These are phyloP conservation scores for Drosophila bocki DNA, from an alignment of 1,140 invertebrate species.

Conservation along the genomic window DNA sequence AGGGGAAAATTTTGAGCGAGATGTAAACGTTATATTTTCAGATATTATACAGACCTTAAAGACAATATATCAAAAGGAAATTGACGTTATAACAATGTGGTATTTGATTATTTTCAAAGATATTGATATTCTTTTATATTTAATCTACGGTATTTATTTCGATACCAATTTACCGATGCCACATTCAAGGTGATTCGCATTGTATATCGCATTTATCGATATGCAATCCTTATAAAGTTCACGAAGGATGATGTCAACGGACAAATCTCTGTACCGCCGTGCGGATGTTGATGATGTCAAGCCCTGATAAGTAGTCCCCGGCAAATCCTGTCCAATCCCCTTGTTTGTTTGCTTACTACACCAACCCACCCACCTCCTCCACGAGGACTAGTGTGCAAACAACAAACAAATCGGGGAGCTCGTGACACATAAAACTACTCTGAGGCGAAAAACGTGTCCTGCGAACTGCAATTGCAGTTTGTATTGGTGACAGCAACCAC, in stretches of 20 bases:
- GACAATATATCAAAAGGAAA: not conserved
- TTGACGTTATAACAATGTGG: not conserved
- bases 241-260: constrained; percentile 19
- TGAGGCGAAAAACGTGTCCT: constrained; percentile 29
- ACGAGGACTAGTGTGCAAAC: constrained; percentile 20
- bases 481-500: constrained; percentile 21
- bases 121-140: too few species aligned
- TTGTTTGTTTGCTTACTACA: constrained; percentile 28
- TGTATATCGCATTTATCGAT: not conserved
- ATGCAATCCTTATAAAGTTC: constrained; percentile 4
- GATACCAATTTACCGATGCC: too few species aligned
- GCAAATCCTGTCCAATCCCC: constrained; percentile 40
- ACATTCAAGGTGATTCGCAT: too few species aligned
- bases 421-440: constrained; percentile 51
- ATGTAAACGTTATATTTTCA: constrained; percentile 4
- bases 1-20: not conserved
- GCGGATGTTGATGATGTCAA: constrained; percentile 39
- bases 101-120: not conserved
- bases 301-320: constrained; percentile 28
- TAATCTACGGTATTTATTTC: too few species aligned
- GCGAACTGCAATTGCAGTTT: constrained; percentile 20
- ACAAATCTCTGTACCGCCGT: constrained; percentile 20
- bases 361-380: not conserved
- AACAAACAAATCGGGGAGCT: constrained; percentile 23
- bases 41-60: not conserved